These are phyloP conservation scores for Stomatorhinus walkeri DNA, from an alignment of 2,797 vertebrate genomes.

Conservation along the genomic window DNA sequence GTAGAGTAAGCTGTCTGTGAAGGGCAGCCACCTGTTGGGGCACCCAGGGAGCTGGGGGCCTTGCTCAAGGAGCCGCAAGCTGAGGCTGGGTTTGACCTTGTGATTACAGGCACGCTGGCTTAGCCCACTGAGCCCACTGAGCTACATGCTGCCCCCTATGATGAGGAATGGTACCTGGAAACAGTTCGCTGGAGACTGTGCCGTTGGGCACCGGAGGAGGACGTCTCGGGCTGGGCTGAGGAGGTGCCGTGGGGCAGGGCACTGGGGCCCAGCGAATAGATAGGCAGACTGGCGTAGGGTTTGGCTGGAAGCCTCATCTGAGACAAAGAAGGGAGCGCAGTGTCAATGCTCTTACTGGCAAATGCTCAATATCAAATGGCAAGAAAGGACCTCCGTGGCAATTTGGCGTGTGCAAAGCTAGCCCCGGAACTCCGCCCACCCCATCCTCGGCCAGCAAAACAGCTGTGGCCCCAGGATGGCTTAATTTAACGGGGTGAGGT, in stretches of 20 bases:
- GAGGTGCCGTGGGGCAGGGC: constrained; percentile 72
- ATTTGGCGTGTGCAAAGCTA: background rate
- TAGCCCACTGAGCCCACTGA: background rate
- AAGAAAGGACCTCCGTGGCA: background rate
- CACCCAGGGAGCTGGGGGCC: background rate
- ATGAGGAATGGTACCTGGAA: constrained; percentile 53
- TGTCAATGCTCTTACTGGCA: background rate
- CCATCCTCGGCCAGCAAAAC: background rate
- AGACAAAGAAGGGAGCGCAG: constrained; percentile 6
- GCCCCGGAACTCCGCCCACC: background rate
- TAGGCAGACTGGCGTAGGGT: constrained; percentile 87
- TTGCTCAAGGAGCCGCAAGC: background rate
- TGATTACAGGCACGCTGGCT: background rate
- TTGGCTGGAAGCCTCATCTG: constrained; percentile 96
- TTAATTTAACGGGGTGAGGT: background rate
- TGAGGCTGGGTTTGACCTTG: background rate
- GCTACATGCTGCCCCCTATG: too few relatives aligned
- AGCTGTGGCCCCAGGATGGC: background rate
- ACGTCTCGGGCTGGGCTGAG: constrained; percentile 65
- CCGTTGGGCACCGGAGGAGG: constrained; percentile 69
- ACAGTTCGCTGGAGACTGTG: constrained; percentile 65
- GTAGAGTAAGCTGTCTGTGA: background rate
- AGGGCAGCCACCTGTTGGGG: background rate
- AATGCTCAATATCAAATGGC: background rate
- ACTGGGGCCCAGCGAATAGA: constrained; percentile 90